phyloP scores from a whole-genome alignment of 2,888 invertebrate species.

The Hypomecis atomaria region DNA sequence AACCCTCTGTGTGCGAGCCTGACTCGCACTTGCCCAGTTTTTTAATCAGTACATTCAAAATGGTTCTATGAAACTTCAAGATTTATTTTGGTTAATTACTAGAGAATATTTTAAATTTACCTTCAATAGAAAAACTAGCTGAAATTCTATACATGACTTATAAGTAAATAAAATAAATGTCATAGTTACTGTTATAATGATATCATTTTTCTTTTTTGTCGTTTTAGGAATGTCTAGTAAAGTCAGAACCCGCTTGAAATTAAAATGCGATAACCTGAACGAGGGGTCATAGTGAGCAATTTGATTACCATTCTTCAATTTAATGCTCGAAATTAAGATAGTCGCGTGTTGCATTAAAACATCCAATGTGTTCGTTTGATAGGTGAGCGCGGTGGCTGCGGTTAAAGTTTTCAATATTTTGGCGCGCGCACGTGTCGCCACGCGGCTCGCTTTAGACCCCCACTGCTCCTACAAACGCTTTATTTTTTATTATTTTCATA shows the following conservation, averaged over 20 bases:
- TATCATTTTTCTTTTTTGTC: no score
- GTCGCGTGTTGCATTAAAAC: constrained; percentile 74
- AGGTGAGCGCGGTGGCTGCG: constrained; percentile 49
- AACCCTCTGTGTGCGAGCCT: no score
- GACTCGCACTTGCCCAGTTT: no score
- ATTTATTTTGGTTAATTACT: no score
- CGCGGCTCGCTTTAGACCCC: constrained; percentile 79
- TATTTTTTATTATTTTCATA: constrained; percentile 85
- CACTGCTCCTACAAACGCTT: constrained; percentile 63
- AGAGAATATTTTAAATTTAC: no score
- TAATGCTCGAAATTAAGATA: constrained; percentile 72
- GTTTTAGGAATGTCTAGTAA: no score
- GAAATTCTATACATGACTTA: no score
- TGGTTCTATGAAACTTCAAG: no score
- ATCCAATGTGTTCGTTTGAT: constrained; percentile 31
- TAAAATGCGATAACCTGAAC: constrained; percentile 35
- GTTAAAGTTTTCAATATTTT: constrained; percentile 83
- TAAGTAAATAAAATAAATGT: no score
- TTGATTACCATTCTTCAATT: constrained; percentile 66
- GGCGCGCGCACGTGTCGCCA: constrained; percentile 77
- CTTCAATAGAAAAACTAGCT: no score
- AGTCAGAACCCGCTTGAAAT: constrained; percentile 12
- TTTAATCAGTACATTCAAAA: no score
- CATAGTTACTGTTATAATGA: no score
- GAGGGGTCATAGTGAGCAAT: constrained; percentile 49